Evolutionary conservation across 2,113 vertebrate species (phyloP).

Genomic region (Lepus timidus): DNA sequence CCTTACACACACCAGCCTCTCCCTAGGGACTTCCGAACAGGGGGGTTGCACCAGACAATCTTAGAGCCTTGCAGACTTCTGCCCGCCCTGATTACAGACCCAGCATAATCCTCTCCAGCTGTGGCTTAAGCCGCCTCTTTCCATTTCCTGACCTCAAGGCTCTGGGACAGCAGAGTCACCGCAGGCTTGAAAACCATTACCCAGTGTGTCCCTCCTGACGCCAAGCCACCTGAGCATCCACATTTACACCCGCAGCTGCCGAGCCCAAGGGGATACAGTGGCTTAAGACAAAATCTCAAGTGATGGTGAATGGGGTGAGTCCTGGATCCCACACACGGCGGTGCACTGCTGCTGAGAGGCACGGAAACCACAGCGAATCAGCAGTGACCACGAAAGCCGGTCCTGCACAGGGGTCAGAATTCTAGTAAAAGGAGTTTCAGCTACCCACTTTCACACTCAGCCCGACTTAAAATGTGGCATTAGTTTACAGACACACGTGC

Average conservation of each 20-base stretch:
- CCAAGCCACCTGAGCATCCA: slow-evolving; percentile 50
- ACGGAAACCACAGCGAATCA: background rate
- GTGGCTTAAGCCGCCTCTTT: slow-evolving; percentile 64
- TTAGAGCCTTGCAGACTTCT: slow-evolving; percentile 36
- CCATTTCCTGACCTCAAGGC: slow-evolving; percentile 28
- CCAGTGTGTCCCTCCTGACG: slow-evolving; percentile 32
- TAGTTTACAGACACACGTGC: background rate
- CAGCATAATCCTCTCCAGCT: slow-evolving; percentile 57
- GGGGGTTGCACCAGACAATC: background rate
- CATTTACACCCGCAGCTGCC: slow-evolving; percentile 4
- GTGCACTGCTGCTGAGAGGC: background rate
- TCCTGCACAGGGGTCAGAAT: background rate
- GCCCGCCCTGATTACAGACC: slow-evolving; percentile 28
- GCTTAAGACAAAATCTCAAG: slow-evolving; percentile 1
- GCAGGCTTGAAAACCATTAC: slow-evolving; percentile 55
- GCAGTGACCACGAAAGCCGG: background rate
- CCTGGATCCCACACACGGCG: background rate
- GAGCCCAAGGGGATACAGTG: background rate
- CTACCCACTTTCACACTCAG: background rate
- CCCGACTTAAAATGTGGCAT: background rate
- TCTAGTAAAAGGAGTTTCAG: background rate
- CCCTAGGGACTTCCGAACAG: background rate
- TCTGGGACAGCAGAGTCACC: slow-evolving; percentile 26
- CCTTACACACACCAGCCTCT: background rate
- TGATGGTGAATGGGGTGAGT: background rate